Evolutionary conservation across 2,113 vertebrate genomes (phyloP).

Genomic region (Abramis brama): DNA sequence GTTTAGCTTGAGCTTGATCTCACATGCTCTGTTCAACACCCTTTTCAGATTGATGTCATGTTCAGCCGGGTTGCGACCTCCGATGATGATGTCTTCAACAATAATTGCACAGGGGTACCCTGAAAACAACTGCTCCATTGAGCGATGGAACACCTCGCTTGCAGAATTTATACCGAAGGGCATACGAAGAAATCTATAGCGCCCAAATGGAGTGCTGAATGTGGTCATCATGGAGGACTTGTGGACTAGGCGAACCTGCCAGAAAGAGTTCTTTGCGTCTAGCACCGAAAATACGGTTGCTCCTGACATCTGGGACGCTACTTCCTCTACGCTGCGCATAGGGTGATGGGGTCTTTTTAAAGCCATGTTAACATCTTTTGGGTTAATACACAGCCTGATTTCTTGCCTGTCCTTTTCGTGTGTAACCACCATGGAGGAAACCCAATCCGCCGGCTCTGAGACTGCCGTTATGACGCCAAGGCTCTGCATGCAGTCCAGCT

Average conservation of each 20-base stretch:
- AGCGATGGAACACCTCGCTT: background rate
- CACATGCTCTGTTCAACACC: too few species aligned
- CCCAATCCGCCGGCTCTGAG: background rate
- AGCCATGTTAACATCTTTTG: slow-evolving; percentile 55
- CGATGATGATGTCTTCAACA: too few species aligned
- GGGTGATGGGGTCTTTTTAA: slow-evolving; percentile 54
- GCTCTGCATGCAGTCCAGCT: too few species aligned
- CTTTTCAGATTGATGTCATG: too few species aligned
- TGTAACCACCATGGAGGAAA: background rate
- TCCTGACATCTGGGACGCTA: background rate
- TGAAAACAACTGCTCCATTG: background rate
- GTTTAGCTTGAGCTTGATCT: too few species aligned
- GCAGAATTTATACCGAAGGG: background rate
- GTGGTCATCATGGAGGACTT: background rate
- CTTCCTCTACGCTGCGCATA: slow-evolving; percentile 33
- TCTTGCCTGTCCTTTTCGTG: slow-evolving; percentile 15
- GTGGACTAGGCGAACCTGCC: background rate
- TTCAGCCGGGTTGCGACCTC: too few species aligned
- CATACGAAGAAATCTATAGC: background rate
- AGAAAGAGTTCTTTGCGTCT: background rate
- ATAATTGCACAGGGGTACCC: too few species aligned
- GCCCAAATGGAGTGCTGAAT: background rate
- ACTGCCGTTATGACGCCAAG: background rate
- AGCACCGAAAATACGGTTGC: too few species aligned
- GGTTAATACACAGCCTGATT: slow-evolving; percentile 49